Conservation (phyloP, 2,888 invertebrate genomes). For the Gonocerus acuteangulatus region DNA sequence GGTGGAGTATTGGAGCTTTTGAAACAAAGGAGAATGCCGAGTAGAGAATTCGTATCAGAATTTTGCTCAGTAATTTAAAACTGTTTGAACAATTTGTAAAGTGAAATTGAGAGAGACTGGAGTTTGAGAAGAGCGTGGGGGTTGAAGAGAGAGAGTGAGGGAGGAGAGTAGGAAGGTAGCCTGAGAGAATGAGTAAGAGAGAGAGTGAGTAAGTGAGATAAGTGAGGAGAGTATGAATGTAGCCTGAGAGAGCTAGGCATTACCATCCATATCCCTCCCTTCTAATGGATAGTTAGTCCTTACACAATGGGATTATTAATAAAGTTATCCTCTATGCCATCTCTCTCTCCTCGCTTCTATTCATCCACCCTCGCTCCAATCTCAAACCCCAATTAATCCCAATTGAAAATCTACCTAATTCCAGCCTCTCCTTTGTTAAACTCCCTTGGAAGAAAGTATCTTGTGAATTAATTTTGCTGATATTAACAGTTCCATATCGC, state of each 20-base stretch:
- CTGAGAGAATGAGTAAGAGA: not conserved
- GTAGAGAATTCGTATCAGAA: too few species aligned
- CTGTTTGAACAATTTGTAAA: not conserved
- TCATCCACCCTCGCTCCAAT: slow-evolving; percentile 14
- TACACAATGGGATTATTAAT: slow-evolving; percentile 34
- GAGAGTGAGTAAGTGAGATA: not conserved
- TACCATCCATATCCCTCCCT: slow-evolving; percentile 16
- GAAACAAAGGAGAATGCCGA: too few species aligned
- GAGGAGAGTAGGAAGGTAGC: not conserved
- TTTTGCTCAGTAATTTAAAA: too few species aligned
- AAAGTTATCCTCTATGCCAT: slow-evolving; percentile 34
- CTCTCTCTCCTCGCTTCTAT: slow-evolving; percentile 18
- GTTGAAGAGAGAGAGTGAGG: not conserved
- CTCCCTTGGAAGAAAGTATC: slow-evolving; percentile 19
- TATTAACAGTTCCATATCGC: slow-evolving; percentile 22
- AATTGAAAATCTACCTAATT: slow-evolving; percentile 25
- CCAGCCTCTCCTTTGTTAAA: slow-evolving; percentile 20
- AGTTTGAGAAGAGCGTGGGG: not conserved
- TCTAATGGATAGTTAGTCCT: slow-evolving; percentile 17
- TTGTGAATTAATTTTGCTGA: slow-evolving; percentile 25
- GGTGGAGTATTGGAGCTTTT: too few species aligned
- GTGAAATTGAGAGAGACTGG: slow-evolving; percentile 1
- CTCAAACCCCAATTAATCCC: slow-evolving; percentile 20
- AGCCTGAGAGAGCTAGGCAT: not conserved
- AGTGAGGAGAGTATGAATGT: slow-evolving; percentile 1